These are phyloP conservation scores for Collichthys lucidus DNA, from an alignment of 2,113 vertebrate species.

Conservation along the genomic window DNA sequence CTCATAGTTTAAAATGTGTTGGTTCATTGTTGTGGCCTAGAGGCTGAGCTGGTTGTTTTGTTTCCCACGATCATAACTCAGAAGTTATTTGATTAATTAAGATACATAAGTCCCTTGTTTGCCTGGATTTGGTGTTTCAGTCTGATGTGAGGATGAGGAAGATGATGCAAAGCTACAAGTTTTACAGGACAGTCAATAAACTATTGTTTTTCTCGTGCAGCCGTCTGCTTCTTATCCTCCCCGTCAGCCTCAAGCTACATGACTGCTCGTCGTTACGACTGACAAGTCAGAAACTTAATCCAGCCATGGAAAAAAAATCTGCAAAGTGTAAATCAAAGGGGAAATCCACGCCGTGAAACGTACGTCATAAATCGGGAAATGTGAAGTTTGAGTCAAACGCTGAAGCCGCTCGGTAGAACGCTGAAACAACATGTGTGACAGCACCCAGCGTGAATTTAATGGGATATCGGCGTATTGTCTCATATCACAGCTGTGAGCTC, in stretches of 20 bases:
- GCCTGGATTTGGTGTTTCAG: neutral
- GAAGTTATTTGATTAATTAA: no score
- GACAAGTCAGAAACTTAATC: slow-evolving; percentile 20
- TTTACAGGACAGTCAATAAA: neutral
- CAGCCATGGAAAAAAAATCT: neutral
- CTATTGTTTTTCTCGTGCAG: neutral
- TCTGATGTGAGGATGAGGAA: neutral
- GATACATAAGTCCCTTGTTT: neutral
- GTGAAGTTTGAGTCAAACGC: neutral
- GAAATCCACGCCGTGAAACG: neutral
- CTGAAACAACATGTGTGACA: slow-evolving; percentile 24
- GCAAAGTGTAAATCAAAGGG: slow-evolving; percentile 14
- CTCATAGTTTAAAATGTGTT: neutral
- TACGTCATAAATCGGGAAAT: neutral
- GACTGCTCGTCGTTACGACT: slow-evolving; percentile 49
- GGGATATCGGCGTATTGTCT: slow-evolving; percentile 15
- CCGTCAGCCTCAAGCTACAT: slow-evolving; percentile 13
- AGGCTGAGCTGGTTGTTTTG: neutral
- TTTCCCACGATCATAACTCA: no score
- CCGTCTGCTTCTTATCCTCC: neutral
- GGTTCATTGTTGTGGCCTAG: neutral
- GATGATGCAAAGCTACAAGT: neutral
- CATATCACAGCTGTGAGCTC: neutral
- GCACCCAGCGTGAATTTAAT: slow-evolving; percentile 45
- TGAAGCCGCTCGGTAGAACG: no score